Conservation (phyloP, 1,140 invertebrate species). For the Conopomorpha cramerella region DNA sequence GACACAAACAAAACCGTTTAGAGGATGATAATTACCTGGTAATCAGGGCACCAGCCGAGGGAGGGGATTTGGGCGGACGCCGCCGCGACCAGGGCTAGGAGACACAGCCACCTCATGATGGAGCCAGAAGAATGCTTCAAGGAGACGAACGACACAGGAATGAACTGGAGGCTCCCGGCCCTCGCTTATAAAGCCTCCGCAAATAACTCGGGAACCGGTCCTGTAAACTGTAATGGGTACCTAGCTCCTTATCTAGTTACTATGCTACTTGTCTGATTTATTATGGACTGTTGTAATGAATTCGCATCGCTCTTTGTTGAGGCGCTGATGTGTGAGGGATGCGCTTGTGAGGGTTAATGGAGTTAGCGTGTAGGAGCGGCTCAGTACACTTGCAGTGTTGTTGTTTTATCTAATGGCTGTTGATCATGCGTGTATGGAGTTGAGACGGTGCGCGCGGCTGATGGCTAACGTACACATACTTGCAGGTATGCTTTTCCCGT, state of each 20-base stretch:
- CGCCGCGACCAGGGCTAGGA: slow-evolving; percentile 29
- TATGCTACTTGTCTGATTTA: slow-evolving; percentile 25
- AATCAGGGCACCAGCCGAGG: slow-evolving; percentile 56
- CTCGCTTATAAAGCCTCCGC: slow-evolving; percentile 35
- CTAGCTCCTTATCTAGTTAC: slow-evolving; percentile 30
- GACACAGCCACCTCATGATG: slow-evolving; percentile 38
- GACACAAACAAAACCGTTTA: no score
- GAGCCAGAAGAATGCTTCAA: slow-evolving; percentile 8
- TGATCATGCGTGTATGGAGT: no score
- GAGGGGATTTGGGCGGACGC: slow-evolving; percentile 52
- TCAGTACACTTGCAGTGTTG: no score
- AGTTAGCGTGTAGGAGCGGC: no score
- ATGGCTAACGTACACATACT: no score
- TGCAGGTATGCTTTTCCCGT: no score
- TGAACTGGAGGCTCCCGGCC: slow-evolving; percentile 19
- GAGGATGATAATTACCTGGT: slow-evolving; percentile 36
- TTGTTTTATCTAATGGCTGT: no score
- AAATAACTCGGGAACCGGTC: slow-evolving; percentile 28
- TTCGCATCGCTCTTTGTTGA: slow-evolving; percentile 41
- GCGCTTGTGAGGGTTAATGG: slow-evolving; percentile 24
- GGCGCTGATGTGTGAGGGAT: slow-evolving; percentile 5
- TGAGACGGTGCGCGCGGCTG: no score
- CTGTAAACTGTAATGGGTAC: slow-evolving; percentile 25
- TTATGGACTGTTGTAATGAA: slow-evolving; percentile 27
- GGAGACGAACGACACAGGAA: slow-evolving; percentile 23